Evolutionary conservation across 2,797 vertebrate genomes (phyloP), one percentile per base, ranked within the genome.

Genomic region (Trachops cirrhosus): DNA sequence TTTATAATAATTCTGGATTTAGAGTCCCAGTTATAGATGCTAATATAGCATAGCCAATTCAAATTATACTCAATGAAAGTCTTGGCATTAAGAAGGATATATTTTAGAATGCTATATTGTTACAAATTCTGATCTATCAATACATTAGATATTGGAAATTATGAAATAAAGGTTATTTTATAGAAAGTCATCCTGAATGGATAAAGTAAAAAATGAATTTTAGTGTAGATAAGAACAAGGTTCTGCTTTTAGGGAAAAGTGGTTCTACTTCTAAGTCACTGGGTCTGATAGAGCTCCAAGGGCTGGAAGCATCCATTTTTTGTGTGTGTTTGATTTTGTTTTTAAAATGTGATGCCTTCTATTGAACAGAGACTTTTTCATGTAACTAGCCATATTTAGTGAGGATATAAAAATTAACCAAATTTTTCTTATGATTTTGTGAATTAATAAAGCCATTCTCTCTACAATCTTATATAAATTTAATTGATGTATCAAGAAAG

Each of bases 1-100:
- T 82, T 92, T 87, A 44, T 82, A 79, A 78, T 59, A 73, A 83
- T 59, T 96, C 3, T 10, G 88, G 77, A 84, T 79, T 64, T 91
- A 92, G 62, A 92, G 18, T 5, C 21, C 50, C 46, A 48, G 5
- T 78, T 93, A 57, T 21, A 68, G 21, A 93, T 86, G 50, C 37
- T 92, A 90, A 75, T 39, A 68, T 84, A n/a, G 48, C 9, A 62
- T 86, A n/a, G 52, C 7, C 29, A 75, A 24, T 48, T 95, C 32
- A 94, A 14, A 90, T 77, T 64, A 26, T 0, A 92, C 0, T 73
- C n/a, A 70, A 39, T 46, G 22, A 82, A 95, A 89, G 9, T 9
- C 6, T 88, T 86, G 7, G 1, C 50, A 64, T 86, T 97, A 83
- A 91, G 67, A 73, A 64, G 62, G 9, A 26, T 79, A 39, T 78